Conservation (phyloP, 2,113 vertebrate genomes). For the Callopanchax toddi region DNA sequence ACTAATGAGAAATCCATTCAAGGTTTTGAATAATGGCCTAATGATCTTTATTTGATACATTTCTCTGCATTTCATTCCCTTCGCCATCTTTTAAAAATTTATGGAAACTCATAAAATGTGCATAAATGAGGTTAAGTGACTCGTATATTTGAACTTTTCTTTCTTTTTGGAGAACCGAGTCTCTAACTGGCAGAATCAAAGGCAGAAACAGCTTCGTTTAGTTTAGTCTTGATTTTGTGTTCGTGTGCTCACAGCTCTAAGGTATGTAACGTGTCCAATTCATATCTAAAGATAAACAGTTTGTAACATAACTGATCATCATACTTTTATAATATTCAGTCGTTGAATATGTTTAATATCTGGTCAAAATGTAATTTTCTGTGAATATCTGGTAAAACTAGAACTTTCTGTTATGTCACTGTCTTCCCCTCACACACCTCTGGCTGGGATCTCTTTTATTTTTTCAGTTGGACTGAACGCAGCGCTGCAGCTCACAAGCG, state of each 20-base stretch:
- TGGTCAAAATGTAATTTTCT: no score
- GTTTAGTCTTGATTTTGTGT: not conserved
- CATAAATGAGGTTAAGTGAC: not conserved
- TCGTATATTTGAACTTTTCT: not conserved
- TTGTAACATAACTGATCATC: no score
- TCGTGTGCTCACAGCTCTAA: conserved; percentile 18
- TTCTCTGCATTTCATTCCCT: not conserved
- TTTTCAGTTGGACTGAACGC: no score
- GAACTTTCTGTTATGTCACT: no score
- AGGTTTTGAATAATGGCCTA: not conserved
- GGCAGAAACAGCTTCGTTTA: not conserved
- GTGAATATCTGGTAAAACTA: no score
- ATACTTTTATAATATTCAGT: no score
- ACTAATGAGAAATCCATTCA: not conserved
- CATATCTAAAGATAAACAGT: not conserved
- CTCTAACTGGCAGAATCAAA: no score
- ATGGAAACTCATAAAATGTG: not conserved
- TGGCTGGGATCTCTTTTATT: no score
- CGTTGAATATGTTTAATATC: no score
- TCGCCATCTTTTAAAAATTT: not conserved
- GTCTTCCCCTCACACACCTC: no score
- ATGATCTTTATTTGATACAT: not conserved
- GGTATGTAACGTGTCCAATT: conserved; percentile 24
- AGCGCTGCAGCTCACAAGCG: no score
- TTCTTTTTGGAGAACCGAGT: not conserved